Evolutionary conservation across 2,797 vertebrate genomes (phyloP).

Genomic region (Sebastes variabilis): DNA sequence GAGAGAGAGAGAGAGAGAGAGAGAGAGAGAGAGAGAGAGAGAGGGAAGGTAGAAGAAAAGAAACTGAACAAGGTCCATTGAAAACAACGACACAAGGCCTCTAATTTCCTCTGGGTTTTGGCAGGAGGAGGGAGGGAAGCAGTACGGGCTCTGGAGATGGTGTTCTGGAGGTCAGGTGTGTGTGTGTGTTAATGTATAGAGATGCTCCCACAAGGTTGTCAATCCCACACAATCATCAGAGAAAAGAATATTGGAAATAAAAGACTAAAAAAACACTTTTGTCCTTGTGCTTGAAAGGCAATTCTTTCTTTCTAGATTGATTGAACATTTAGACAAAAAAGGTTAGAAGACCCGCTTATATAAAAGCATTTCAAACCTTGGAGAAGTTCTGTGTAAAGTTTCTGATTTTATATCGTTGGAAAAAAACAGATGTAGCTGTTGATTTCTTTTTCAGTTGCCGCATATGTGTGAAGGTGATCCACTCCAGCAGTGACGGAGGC

Average conservation of each 20-base stretch:
- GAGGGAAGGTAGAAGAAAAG: constrained; percentile 41
- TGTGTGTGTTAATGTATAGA: constrained; percentile 20
- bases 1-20: constrained; percentile 11
- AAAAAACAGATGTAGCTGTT: neutral
- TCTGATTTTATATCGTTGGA: neutral
- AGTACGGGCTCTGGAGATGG: constrained; percentile 37
- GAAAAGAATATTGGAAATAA: neutral
- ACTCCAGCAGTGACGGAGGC: neutral
- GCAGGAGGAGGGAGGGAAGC: constrained; percentile 43
- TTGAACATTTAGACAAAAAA: neutral
- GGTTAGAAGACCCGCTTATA: neutral
- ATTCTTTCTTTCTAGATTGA: neutral
- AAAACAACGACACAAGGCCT: constrained; percentile 88
- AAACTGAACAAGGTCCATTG: constrained; percentile 94
- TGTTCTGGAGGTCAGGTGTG: constrained; percentile 54
- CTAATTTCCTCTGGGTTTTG: constrained; percentile 95
- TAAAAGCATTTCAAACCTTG: constrained; percentile 20
- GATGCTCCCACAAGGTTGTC: constrained; percentile 55
- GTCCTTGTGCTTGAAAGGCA: constrained; percentile 30
- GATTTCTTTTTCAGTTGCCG: neutral
- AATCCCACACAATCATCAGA: constrained; percentile 44
- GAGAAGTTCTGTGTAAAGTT: neutral
- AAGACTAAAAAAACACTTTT: constrained; percentile 1
- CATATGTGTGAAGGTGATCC: neutral
- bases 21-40: neutral